phyloP scores from a whole-genome alignment of 1,140 invertebrate genomes.

The Lasioglossum baleicum region DNA sequence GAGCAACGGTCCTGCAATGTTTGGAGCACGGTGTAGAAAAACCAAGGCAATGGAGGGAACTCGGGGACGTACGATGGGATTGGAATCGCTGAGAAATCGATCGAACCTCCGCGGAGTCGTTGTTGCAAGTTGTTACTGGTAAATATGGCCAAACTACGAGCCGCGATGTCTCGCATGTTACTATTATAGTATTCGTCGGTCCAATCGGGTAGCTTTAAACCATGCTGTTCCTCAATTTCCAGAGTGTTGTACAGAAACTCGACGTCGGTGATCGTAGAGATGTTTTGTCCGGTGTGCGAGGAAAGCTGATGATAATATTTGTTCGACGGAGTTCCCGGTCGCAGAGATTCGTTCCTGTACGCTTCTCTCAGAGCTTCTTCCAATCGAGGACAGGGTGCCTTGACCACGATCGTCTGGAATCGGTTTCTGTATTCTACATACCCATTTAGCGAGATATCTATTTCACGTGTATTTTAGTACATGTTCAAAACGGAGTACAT shows the following conservation, averaged over 20 bases:
- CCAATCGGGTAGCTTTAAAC: constrained; percentile 86
- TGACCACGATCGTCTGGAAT: constrained; percentile 82
- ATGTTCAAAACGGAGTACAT: no score
- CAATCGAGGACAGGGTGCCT: constrained; percentile 84
- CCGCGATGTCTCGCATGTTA: constrained; percentile 84
- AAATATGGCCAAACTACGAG: constrained; percentile 85
- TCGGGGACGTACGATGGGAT: no score
- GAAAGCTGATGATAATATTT: constrained; percentile 83
- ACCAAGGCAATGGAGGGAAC: background rate
- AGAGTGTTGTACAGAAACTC: constrained; percentile 88
- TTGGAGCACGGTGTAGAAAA: background rate
- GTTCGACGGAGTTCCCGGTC: constrained; percentile 39
- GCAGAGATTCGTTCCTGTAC: constrained; percentile 72
- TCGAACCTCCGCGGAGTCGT: constrained; percentile 85
- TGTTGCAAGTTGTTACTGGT: constrained; percentile 86
- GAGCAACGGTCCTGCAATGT: constrained; percentile 72
- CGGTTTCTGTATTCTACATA: background rate
- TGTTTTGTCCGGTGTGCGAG: constrained; percentile 84
- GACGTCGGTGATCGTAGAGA: constrained; percentile 84
- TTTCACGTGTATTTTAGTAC: no score
- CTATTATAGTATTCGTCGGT: constrained; percentile 85
- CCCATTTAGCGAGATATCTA: no score
- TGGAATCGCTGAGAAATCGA: background rate
- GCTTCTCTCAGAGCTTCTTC: constrained; percentile 81
- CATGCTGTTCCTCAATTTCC: constrained; percentile 83